A percentile compares a stretch with the other conserved stretches of the same genome.
phyloP scores from a whole-genome alignment of 2,797 vertebrate species.

The Aeoliscus strigatus region DNA sequence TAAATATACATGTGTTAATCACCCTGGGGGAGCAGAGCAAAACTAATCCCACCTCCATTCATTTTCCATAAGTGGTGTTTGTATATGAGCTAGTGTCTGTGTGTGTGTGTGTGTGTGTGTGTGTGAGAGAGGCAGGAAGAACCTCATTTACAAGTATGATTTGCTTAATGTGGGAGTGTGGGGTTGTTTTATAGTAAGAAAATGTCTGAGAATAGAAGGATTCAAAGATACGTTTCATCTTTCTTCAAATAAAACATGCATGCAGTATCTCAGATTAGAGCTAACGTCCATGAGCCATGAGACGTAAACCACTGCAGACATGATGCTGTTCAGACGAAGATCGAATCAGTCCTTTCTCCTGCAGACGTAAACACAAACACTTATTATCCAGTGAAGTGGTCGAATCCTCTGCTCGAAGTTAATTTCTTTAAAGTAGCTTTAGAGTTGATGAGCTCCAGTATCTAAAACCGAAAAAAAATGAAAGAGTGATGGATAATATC shows the following conservation, averaged over 20 bases:
- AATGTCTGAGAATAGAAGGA: conserved; percentile 6
- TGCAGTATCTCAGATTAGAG: conserved; percentile 7
- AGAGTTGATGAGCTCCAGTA: too few relatives aligned
- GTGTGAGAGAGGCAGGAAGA: conserved; percentile 29
- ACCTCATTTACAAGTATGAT: conserved; percentile 34
- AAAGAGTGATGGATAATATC: too few relatives aligned
- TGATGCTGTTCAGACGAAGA: conserved; percentile 9
- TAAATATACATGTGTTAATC: conserved; percentile 61
- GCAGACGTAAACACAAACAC: too few relatives aligned
- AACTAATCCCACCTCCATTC: conserved; percentile 52
- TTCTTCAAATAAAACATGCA: too few relatives aligned
- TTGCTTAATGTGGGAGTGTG: conserved; percentile 11
- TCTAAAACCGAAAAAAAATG: too few relatives aligned
- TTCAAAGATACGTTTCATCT: not conserved
- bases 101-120: conserved; percentile 20
- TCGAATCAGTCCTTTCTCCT: too few relatives aligned
- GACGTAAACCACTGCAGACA: not conserved
- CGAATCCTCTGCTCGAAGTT: too few relatives aligned
- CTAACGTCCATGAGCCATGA: conserved; percentile 12
- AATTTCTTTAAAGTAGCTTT: too few relatives aligned
- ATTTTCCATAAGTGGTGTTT: conserved; percentile 24
- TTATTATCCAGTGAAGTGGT: too few relatives aligned
- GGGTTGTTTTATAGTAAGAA: conserved; percentile 7
- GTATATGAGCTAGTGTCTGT: conserved; percentile 24
- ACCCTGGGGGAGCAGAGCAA: conserved; percentile 38